phyloP scores from a whole-genome alignment of 2,113 vertebrate genomes.

The Oryzias javanicus region DNA sequence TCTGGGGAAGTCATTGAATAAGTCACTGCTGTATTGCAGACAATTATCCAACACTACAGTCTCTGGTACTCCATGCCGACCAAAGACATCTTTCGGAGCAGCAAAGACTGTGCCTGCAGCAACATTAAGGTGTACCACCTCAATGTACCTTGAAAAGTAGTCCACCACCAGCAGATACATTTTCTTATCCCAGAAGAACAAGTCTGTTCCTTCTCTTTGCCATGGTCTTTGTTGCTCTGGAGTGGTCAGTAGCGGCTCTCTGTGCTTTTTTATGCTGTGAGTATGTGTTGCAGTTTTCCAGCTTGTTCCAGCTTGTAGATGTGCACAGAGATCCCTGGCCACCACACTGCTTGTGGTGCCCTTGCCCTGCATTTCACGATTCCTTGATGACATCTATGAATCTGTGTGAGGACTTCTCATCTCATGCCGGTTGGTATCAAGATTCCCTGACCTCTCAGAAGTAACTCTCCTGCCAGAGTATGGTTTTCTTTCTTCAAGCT shows the following conservation, averaged over 20 bases:
- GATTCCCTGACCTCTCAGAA: constrained; percentile 10
- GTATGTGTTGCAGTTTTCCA: neutral
- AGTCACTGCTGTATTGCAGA: neutral
- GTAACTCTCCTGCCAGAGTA: neutral
- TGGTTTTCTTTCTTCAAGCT: neutral
- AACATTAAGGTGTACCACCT: neutral
- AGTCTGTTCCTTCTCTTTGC: neutral
- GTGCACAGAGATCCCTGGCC: constrained; percentile 5
- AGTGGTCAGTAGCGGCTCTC: neutral
- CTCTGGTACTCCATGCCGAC: neutral
- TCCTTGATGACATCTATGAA: neutral
- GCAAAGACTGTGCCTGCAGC: neutral
- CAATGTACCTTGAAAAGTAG: neutral
- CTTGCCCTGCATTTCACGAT: constrained; percentile 15
- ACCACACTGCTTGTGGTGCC: neutral
- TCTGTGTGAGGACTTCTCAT: neutral
- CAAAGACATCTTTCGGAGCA: neutral
- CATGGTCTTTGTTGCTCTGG: neutral
- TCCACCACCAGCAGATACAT: no score
- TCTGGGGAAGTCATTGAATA: no score
- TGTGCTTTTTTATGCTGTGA: constrained; percentile 6
- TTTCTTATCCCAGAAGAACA: neutral
- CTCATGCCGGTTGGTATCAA: neutral
- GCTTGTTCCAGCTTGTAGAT: neutral
- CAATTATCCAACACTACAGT: neutral